Evolutionary conservation across 2,113 vertebrate species (phyloP).

Genomic region (Poeciliopsis prolifica): DNA sequence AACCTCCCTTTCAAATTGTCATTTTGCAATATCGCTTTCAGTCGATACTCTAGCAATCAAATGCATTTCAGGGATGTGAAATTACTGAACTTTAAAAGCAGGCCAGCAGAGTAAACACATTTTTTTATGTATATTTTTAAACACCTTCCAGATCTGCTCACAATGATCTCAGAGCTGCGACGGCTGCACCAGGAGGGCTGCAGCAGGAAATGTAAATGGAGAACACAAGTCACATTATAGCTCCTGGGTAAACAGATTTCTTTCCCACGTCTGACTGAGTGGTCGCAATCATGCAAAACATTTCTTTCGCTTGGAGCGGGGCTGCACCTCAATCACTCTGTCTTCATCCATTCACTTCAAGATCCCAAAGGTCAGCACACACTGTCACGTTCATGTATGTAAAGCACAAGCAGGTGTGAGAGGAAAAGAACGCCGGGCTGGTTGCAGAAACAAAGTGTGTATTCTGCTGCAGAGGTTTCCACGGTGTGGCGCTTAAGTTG

Average conservation of each 20-base stretch:
- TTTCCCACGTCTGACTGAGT: slow-evolving; percentile 45
- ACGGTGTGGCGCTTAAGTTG: slow-evolving; percentile 9
- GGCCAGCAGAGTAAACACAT: slow-evolving; percentile 40
- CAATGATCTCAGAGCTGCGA: slow-evolving; percentile 43
- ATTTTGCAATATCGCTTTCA: slow-evolving; percentile 66
- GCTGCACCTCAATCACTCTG: slow-evolving; percentile 46
- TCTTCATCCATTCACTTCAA: slow-evolving; percentile 39
- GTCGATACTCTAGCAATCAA: slow-evolving; percentile 69
- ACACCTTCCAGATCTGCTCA: slow-evolving; percentile 49
- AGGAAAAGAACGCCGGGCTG: not conserved
- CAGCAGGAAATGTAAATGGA: slow-evolving; percentile 53
- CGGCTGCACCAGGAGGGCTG: slow-evolving; percentile 42
- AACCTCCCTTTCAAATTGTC: slow-evolving; percentile 57
- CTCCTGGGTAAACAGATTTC: slow-evolving; percentile 55
- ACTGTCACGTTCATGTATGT: not conserved
- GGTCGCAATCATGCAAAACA: slow-evolving; percentile 64
- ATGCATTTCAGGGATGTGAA: slow-evolving; percentile 58
- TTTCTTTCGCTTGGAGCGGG: slow-evolving; percentile 45
- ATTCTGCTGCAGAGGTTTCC: slow-evolving; percentile 11
- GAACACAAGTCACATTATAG: slow-evolving; percentile 50
- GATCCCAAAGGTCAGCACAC: slow-evolving; percentile 34
- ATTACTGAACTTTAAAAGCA: slow-evolving; percentile 41
- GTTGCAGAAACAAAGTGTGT: not conserved
- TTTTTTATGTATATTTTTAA: not conserved
- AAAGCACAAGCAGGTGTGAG: slow-evolving; percentile 1